These are phyloP conservation scores for Laspeyria flexula DNA, from an alignment of 2,888 invertebrate species.

Conservation along the genomic window DNA sequence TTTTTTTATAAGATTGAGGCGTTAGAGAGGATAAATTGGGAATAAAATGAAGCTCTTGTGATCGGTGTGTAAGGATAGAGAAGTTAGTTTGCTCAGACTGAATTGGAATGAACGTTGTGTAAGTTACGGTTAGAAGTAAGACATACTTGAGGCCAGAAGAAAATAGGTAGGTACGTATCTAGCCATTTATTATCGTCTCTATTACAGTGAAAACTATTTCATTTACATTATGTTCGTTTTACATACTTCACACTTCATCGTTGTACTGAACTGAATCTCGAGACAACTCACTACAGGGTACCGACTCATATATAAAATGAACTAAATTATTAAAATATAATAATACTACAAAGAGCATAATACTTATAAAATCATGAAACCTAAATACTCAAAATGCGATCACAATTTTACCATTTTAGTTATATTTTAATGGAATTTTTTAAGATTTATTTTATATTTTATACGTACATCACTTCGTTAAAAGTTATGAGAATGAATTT, in stretches of 20 bases:
- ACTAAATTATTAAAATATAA: conserved; percentile 56
- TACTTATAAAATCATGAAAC: conserved; percentile 59
- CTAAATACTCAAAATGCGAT: conserved; percentile 76
- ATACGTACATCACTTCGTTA: conserved; percentile 1
- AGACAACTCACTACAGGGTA: conserved; percentile 79
- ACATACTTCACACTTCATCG: conserved; percentile 48
- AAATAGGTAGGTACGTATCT: conserved; percentile 18
- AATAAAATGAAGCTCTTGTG: conserved; percentile 56
- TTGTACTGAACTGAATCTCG: conserved; percentile 70
- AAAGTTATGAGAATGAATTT: conserved; percentile 67
- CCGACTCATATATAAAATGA: conserved; percentile 68
- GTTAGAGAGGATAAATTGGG: conserved; percentile 39
- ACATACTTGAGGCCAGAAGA: conserved; percentile 43
- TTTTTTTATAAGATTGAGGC: conserved; percentile 61
- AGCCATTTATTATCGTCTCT: too few species aligned
- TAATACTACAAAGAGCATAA: conserved; percentile 67
- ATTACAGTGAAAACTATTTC: too few species aligned
- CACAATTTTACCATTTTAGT: conserved; percentile 70
- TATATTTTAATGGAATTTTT: conserved; percentile 54
- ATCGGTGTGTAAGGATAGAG: conserved; percentile 52
- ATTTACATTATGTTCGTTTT: conserved; percentile 49
- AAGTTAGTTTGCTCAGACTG: conserved; percentile 46
- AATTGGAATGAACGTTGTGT: conserved; percentile 49
- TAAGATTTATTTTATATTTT: conserved; percentile 34
- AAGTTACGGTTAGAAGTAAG: conserved; percentile 49